Evolutionary conservation across 2,797 vertebrate species (phyloP), one percentile per base, ranked within the genome.

Genomic region (Eulemur coronatus): DNA sequence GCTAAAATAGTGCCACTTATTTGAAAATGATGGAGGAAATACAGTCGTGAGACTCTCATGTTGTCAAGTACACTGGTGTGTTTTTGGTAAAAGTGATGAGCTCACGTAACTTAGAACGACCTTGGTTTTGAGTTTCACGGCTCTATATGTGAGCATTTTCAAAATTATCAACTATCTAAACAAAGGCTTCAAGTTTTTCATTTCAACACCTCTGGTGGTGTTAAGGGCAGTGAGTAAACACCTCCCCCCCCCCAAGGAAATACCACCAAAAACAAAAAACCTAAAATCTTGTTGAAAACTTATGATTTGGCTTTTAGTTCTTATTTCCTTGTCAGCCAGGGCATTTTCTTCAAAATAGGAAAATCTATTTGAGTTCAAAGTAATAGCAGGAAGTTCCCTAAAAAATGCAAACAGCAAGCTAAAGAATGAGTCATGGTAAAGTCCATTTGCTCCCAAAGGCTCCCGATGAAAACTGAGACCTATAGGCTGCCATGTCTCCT

Each of bases 1-100:
- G 2, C n/a, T 18, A n/a, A 41, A 3, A 4, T 4, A 7, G 59
- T 14, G 9, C 7, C 12, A 26, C 1, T 48, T 24, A 35, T 63
- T 85, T 93, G 35, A 41, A 63, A 79, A 14, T 50, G 14, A 70
- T 1, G 33, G 14, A 30, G 20, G 38, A 48, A 35, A 55, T 7
- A 4, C 35, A 9, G 1, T 26, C 15, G 52, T 14, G 12, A 18
- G 24, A 41, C 30, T n/a, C 7, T 10, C 26, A 0, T 0, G 4
- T 28, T 14, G 10, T 2, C 38, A 28, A 0, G 3, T 6, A 38
- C 5, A 6, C 55, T 20, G 4, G 28, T 0, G 2, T 46, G 24
- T 43, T 14, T 46, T n/a, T 30, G 24, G 8, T 59, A 22, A 17
- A n/a, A 26, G 12, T 2, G 3, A 41, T 2, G 24, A 84, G 4